phyloP scores from a whole-genome alignment of 2,888 invertebrate species.

The Cataglyphis rosenhaueri region DNA sequence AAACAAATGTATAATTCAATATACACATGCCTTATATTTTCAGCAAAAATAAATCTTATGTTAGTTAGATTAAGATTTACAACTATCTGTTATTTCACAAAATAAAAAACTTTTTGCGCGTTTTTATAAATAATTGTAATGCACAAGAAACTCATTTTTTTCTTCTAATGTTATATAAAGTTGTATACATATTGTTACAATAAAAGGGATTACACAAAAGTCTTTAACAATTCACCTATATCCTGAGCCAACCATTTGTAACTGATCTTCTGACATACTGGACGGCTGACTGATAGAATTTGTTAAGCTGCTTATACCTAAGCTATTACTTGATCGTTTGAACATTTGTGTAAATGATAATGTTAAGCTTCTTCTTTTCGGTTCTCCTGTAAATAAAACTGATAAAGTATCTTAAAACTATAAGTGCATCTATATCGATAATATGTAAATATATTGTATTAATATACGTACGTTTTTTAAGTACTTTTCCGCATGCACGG shows the following conservation, averaged over 20 bases:
- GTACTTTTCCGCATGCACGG: conserved; percentile 68
- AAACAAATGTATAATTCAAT: background rate
- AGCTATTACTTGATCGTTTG: conserved; percentile 87
- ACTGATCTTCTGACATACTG: conserved; percentile 79
- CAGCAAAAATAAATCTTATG: too few relatives aligned
- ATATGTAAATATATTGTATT: conserved; percentile 34
- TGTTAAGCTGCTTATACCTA: conserved; percentile 81
- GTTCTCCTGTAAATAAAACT: conserved; percentile 86
- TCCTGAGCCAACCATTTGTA: conserved; percentile 76
- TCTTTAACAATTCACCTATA: conserved; percentile 73
- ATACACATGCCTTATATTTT: too few relatives aligned
- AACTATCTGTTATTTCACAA: too few relatives aligned
- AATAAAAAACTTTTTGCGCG: background rate
- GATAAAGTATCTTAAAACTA: background rate
- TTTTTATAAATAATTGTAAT: too few relatives aligned
- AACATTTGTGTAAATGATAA: conserved; percentile 92
- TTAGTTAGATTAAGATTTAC: too few relatives aligned
- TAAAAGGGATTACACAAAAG: background rate
- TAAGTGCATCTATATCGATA: conserved; percentile 10
- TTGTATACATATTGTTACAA: too few relatives aligned
- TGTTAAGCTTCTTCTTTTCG: conserved; percentile 92
- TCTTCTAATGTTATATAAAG: too few relatives aligned
- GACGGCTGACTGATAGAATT: conserved; percentile 73
- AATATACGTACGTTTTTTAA: conserved; percentile 77
- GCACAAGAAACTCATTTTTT: too few relatives aligned